phyloP scores from a whole-genome alignment of 2,888 invertebrate genomes.

The Himalopsyche anomala region DNA sequence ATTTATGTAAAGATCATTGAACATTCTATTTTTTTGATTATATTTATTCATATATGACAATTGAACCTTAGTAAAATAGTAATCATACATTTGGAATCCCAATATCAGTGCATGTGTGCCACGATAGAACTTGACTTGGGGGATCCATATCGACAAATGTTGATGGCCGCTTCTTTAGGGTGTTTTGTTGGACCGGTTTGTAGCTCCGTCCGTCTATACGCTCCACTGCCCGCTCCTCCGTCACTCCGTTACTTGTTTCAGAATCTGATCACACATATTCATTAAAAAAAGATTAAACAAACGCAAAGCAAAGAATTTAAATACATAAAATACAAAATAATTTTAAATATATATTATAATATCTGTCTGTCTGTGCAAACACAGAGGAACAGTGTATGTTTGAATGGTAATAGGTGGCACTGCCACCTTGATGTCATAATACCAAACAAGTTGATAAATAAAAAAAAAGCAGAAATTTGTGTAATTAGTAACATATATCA shows the following conservation, averaged over 20 bases:
- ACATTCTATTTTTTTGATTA: no score
- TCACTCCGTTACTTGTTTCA: slow-evolving; percentile 32
- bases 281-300: neutral
- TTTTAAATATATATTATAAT: no score
- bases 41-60: no score
- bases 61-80: slow-evolving; percentile 8
- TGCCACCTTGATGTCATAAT: no score
- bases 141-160: slow-evolving; percentile 32
- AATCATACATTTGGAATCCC: slow-evolving; percentile 28
- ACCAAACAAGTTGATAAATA: no score
- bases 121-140: slow-evolving; percentile 38
- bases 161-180: slow-evolving; percentile 3
- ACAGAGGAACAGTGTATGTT: no score
- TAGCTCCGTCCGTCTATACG: neutral
- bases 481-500: no score
- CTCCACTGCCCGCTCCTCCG: slow-evolving; percentile 9
- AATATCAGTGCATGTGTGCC: slow-evolving; percentile 42
- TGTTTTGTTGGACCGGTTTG: neutral
- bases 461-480: no score
- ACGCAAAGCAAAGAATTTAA: neutral
- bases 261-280: slow-evolving; percentile 38
- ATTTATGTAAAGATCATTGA: no score
- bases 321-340: neutral
- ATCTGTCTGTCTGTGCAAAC: no score
- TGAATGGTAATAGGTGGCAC: no score